phyloP scores from a whole-genome alignment of 2,888 invertebrate species.

The Cetonia aurata region DNA sequence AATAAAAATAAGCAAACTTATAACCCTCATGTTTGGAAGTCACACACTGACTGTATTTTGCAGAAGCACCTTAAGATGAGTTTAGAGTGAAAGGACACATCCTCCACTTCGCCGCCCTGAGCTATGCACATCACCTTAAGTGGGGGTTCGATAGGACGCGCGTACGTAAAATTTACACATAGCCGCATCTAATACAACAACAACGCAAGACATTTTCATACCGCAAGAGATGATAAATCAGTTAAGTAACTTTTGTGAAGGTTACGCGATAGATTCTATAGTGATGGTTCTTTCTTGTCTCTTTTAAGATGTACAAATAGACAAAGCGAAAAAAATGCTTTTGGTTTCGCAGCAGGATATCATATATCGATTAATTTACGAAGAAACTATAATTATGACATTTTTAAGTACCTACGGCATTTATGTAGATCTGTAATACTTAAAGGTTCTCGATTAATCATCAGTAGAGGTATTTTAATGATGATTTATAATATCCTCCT shows the following conservation, averaged over 20 bases:
- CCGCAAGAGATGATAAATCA: slow-evolving; percentile 3
- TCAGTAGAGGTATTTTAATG: slow-evolving; percentile 4
- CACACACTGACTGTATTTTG: slow-evolving; percentile 60
- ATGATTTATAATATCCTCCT: too few relatives aligned
- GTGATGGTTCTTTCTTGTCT: background rate
- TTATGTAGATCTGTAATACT: slow-evolving; percentile 4
- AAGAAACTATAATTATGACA: background rate
- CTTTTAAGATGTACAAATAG: background rate
- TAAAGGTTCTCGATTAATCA: slow-evolving; percentile 5
- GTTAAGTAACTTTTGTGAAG: slow-evolving; percentile 15
- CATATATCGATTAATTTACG: background rate
- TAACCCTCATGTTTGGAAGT: slow-evolving; percentile 64
- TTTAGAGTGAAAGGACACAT: slow-evolving; percentile 60
- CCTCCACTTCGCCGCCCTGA: slow-evolving; percentile 53
- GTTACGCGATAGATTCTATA: slow-evolving; percentile 23
- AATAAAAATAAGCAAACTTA: slow-evolving; percentile 63
- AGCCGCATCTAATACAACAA: slow-evolving; percentile 5
- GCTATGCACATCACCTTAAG: slow-evolving; percentile 43
- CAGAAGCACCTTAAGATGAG: slow-evolving; percentile 59
- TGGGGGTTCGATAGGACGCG: slow-evolving; percentile 32
- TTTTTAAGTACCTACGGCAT: background rate
- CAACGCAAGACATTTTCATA: slow-evolving; percentile 17
- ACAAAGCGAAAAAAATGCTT: background rate
- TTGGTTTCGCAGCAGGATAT: slow-evolving; percentile 16
- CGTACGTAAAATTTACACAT: slow-evolving; percentile 1